Base-by-base conservation (phyloP, 2,113 vertebrate genomes). In the Oriolus oriolus region DNA sequence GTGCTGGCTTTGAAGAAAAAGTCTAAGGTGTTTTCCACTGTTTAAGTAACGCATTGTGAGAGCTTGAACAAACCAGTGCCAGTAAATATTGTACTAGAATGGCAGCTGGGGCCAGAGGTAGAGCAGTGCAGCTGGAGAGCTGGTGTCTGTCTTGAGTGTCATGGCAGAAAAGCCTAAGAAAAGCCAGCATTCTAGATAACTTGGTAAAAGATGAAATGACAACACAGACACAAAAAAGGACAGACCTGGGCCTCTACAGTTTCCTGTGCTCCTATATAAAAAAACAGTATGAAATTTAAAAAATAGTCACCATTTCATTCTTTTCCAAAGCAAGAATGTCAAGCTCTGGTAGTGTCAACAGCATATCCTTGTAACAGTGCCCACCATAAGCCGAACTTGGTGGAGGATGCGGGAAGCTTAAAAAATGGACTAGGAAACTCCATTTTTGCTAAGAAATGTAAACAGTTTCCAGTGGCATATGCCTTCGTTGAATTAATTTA, bases 401-500 rank as follows among this genome's bases (percentile, higher is more conserved):
- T 79, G 64, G 56, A 44, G 80, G 57, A 41, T 17, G 31, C 60
- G 76, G 65, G 61, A 96, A 93, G 95, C 94, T 94, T 87, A 87
- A 93, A 97, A 92, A 93, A 96, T 3, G 84, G 96, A 97, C 95
- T 69, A 87, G 76, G 83, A 96, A 97, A 95, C 83, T 97, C 93
- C 78, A 94, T 91, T 96, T 97, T 95, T 90, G 82, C 89, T 92
- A 94, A 93, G 93, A 95, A 96, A 97, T 84, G 95, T 96, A 98
- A 98, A 98, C 98, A 98, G 97, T 98, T 98, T 98, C 97, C 97
- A 97, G 97, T 98, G 98, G 98, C 98, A 98, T 98, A 98, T 98
- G 98, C 97, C 98, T 97, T 95, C 79, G 56, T 97, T 97, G 97
- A 98, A 98, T 98, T 98, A 98, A 98, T 98, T 98, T 97, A 98